Conservation (phyloP, 1,140 invertebrate genomes). For the Episyrphus balteatus region DNA sequence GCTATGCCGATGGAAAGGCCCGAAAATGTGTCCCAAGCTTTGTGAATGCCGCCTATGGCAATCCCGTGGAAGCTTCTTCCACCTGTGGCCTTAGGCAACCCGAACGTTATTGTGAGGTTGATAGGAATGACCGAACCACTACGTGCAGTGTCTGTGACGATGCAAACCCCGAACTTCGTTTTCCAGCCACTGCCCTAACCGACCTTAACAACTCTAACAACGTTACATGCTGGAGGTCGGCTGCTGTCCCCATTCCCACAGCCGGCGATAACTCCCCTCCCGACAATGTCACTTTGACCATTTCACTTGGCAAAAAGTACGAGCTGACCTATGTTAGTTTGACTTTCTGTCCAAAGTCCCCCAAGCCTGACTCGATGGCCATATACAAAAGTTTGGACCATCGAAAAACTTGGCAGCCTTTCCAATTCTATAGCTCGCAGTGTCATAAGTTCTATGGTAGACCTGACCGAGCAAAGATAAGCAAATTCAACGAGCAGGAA, state of each 20-base stretch:
- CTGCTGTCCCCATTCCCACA: slow-evolving; percentile 63
- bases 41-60: slow-evolving; percentile 93
- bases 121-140: slow-evolving; percentile 37
- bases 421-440: slow-evolving; percentile 91
- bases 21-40: slow-evolving; percentile 90
- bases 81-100: slow-evolving; percentile 73
- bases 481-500: slow-evolving; percentile 89
- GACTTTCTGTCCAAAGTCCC: slow-evolving; percentile 82
- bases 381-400: slow-evolving; percentile 95
- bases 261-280: slow-evolving; percentile 59
- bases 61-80: slow-evolving; percentile 74
- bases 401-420: slow-evolving; percentile 88
- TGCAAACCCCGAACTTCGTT: slow-evolving; percentile 57
- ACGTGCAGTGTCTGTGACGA: slow-evolving; percentile 85
- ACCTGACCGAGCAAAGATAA: slow-evolving; percentile 72
- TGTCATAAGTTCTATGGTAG: slow-evolving; percentile 79
- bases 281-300: slow-evolving; percentile 83
- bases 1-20: slow-evolving; percentile 79
- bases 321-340: slow-evolving; percentile 95
- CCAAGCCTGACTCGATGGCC: slow-evolving; percentile 89
- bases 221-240: slow-evolving; percentile 94
- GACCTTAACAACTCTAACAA: slow-evolving; percentile 96
- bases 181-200: slow-evolving; percentile 77
- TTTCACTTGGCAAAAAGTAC: slow-evolving; percentile 93
- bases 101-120: slow-evolving; percentile 59